phyloP scores from a whole-genome alignment of 1,140 invertebrate genomes.

The Drosophila mauritiana region DNA sequence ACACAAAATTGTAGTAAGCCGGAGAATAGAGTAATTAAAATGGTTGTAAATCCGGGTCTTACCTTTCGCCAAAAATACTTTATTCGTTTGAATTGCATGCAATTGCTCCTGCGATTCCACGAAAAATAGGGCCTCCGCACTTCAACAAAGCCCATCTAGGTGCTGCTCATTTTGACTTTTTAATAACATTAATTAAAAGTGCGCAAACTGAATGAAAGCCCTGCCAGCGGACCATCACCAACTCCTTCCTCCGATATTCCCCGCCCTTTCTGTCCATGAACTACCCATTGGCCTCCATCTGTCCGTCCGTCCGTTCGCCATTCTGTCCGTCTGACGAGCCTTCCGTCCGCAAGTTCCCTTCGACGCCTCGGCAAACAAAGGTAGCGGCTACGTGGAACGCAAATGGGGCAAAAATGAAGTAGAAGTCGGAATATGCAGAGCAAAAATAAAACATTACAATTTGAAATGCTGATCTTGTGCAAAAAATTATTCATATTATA shows the following conservation, averaged over 20 bases:
- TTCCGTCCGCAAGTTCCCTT: neutral
- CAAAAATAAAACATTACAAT: neutral
- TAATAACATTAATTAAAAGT: slow-evolving; percentile 67
- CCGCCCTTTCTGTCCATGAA: neutral
- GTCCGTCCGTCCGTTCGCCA: neutral
- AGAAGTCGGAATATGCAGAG: neutral
- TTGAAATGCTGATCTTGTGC: neutral
- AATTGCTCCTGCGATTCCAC: neutral
- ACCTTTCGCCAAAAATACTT: neutral
- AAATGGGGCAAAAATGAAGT: slow-evolving; percentile 16
- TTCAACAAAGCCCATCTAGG: slow-evolving; percentile 7
- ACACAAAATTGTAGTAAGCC: neutral
- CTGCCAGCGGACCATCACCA: neutral
- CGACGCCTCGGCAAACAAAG: slow-evolving; percentile 49
- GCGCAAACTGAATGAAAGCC: slow-evolving; percentile 45
- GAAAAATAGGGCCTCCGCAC: neutral
- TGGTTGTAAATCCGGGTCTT: neutral
- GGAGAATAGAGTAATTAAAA: neutral
- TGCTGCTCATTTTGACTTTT: slow-evolving; percentile 62
- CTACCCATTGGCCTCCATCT: slow-evolving; percentile 1
- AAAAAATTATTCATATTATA: too few relatives aligned
- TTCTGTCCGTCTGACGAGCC: slow-evolving; percentile 1
- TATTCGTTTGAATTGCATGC: neutral
- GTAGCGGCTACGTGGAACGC: slow-evolving; percentile 36
- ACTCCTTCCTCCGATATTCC: neutral